Conservation (phyloP, 2,113 vertebrate genomes). For the Thalassarche chlororhynchos region DNA sequence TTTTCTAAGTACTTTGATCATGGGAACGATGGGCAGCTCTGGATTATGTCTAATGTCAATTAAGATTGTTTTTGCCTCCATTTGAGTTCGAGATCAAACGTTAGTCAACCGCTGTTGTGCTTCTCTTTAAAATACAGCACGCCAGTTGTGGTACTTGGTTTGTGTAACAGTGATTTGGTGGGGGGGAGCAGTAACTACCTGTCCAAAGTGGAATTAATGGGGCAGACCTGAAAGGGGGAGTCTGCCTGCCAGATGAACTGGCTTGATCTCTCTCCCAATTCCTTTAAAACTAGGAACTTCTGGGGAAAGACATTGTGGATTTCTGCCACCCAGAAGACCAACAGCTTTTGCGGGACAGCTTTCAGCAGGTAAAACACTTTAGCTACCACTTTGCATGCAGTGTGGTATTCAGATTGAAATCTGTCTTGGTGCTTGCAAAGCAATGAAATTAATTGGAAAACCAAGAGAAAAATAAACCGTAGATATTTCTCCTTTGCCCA, state of each 20-base stretch:
- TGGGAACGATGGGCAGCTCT: neutral
- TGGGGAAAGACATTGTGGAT: constrained; percentile 95
- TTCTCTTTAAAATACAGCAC: neutral
- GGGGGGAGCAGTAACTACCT: neutral
- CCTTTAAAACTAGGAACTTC: constrained; percentile 81
- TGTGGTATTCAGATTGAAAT: neutral
- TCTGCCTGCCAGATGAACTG: neutral
- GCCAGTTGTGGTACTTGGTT: neutral
- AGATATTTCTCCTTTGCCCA: neutral
- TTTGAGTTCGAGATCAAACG: neutral
- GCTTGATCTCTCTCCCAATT: neutral
- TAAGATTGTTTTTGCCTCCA: neutral
- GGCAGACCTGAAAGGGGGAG: neutral
- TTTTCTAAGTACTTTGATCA: neutral
- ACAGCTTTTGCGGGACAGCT: constrained; percentile 91
- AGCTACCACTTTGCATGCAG: neutral
- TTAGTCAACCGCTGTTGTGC: neutral
- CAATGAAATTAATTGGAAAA: neutral
- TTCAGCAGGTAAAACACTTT: constrained; percentile 86
- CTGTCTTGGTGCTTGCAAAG: neutral
- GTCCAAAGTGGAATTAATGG: neutral
- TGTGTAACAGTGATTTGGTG: neutral
- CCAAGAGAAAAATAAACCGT: neutral
- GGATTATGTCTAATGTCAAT: neutral
- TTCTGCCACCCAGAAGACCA: constrained; percentile 95